phyloP scores from a whole-genome alignment of 2,797 vertebrate species.

The Sebastes trivittatus region DNA sequence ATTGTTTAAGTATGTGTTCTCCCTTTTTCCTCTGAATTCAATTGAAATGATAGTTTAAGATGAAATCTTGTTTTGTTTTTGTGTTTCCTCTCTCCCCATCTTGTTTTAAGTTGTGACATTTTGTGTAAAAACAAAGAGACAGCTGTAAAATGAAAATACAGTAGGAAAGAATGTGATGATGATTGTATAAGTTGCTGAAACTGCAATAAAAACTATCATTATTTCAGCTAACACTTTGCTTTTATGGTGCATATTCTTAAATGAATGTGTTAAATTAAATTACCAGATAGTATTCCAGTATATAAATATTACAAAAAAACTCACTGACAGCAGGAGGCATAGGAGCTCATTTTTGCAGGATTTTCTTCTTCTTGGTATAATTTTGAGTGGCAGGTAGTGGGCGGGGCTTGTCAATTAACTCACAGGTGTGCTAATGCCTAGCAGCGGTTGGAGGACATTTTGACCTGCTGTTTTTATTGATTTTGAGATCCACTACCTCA shows the following conservation, averaged over 20 bases:
- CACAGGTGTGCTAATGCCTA: background rate
- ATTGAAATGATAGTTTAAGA: no score
- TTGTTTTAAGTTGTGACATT: no score
- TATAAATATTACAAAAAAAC: background rate
- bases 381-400: background rate
- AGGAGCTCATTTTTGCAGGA: background rate
- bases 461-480: rapidly evolving
- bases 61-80: no score
- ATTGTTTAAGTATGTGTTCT: no score
- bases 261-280: background rate
- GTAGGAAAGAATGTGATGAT: no score
- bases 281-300: background rate
- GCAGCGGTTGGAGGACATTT: background rate
- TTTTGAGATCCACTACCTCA: no score
- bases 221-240: background rate
- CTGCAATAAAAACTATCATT: no score
- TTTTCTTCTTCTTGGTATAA: background rate
- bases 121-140: no score
- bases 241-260: background rate
- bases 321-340: background rate
- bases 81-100: no score
- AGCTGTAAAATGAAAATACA: no score
- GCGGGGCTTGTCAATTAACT: constrained; percentile 9
- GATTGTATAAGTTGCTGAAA: no score
- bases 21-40: no score